A percentile compares a stretch with the other conserved stretches of the same genome.
These are phyloP conservation scores for Sycophaga agraensis DNA, from an alignment of 1,140 invertebrate genomes.

Conservation along the genomic window DNA sequence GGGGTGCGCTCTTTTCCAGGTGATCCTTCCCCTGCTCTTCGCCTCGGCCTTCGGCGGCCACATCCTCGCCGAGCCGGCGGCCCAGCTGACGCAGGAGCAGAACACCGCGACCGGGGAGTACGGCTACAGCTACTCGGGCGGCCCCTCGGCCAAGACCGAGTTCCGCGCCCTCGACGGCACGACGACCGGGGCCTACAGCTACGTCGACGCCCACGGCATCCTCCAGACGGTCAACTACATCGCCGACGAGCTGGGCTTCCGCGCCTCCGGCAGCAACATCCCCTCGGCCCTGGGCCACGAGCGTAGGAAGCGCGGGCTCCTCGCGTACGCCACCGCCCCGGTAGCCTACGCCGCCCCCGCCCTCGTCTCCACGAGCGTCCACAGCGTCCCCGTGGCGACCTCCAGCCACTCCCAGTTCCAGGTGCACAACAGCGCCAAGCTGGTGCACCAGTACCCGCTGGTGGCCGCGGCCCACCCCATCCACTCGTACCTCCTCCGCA, in stretches of 20 bases:
- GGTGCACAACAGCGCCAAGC: slow-evolving; percentile 13
- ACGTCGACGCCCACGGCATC: slow-evolving; percentile 69
- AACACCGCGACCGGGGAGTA: slow-evolving; percentile 56
- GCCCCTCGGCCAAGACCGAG: slow-evolving; percentile 67
- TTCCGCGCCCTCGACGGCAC: slow-evolving; percentile 66
- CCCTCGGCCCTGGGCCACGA: slow-evolving; percentile 47
- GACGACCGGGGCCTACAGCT: slow-evolving; percentile 70
- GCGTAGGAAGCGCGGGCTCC: slow-evolving; percentile 8
- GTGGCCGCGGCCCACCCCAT: neutral
- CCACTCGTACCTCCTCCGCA: neutral
- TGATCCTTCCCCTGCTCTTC: neutral
- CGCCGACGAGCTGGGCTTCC: slow-evolving; percentile 69
- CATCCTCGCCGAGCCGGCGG: neutral
- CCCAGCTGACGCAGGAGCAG: slow-evolving; percentile 8
- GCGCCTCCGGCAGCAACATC: slow-evolving; percentile 66
- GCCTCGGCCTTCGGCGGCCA: slow-evolving; percentile 1
- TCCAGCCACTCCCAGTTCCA: slow-evolving; percentile 1
- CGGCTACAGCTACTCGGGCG: slow-evolving; percentile 68
- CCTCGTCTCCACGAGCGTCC: neutral
- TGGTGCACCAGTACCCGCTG: slow-evolving; percentile 5
- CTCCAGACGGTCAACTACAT: slow-evolving; percentile 68
- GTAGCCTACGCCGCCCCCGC: neutral
- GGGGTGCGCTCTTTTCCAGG: too few relatives aligned
- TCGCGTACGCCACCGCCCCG: neutral
- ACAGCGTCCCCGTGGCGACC: neutral